Evolutionary conservation across 2,888 invertebrate genomes (phyloP).

Genomic region (Phymatocera aterrima): DNA sequence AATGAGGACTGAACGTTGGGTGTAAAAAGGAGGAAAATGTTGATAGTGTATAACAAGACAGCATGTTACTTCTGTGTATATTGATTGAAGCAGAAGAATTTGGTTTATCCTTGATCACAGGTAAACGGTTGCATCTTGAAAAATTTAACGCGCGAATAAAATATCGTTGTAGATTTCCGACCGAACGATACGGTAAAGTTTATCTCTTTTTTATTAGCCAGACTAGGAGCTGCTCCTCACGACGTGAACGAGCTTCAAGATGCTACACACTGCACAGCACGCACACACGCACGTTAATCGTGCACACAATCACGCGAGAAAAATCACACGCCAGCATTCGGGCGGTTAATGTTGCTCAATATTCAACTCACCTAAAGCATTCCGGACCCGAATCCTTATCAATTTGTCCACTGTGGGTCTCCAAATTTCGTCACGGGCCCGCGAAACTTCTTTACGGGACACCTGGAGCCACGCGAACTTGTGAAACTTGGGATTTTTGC

Average conservation of each 20-base stretch:
- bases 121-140: constrained; percentile 24
- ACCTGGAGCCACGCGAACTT: constrained; percentile 66
- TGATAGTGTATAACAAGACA: constrained; percentile 21
- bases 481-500: constrained; percentile 69
- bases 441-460: constrained; percentile 58
- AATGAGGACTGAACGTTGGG: not conserved
- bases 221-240: constrained; percentile 43
- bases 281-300: constrained; percentile 42
- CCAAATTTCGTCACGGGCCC: constrained; percentile 58
- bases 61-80: constrained; percentile 40
- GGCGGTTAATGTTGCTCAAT: constrained; percentile 60
- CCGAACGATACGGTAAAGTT: constrained; percentile 7
- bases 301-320: constrained; percentile 51
- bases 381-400: constrained; percentile 80
- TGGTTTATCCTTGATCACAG: constrained; percentile 28
- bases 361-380: constrained; percentile 81
- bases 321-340: constrained; percentile 65
- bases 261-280: constrained; percentile 60
- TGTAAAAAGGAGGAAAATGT: not conserved
- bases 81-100: constrained; percentile 42
- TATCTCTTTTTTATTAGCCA: constrained; percentile 21
- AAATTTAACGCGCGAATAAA: not conserved
- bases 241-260: constrained; percentile 45
- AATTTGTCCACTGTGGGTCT: constrained; percentile 58
- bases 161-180: not conserved